A percentile compares a stretch with the other conserved stretches of the same genome.
Conservation (phyloP, 2,888 invertebrate species). For the Cephus sareptanus region DNA sequence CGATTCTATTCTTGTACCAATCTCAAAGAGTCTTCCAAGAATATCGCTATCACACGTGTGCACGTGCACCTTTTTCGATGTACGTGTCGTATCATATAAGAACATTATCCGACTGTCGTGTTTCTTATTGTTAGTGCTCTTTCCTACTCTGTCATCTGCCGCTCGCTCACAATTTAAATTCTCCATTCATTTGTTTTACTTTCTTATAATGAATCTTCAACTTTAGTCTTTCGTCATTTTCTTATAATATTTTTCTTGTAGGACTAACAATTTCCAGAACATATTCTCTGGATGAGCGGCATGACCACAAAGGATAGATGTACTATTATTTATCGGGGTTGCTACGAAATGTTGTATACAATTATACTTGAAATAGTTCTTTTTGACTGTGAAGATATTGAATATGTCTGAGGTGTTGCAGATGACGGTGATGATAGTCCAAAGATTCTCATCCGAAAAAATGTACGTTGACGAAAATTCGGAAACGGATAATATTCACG, state of each 20-base stretch:
- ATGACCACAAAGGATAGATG: background rate
- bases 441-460: background rate
- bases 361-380: background rate
- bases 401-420: background rate
- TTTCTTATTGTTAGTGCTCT: background rate
- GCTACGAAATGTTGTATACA: background rate
- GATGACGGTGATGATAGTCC: background rate
- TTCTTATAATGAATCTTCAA: background rate
- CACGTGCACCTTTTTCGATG: background rate
- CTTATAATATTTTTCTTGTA: background rate
- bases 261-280: background rate
- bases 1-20: conserved; percentile 60
- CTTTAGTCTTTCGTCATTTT: background rate
- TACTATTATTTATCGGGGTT: background rate
- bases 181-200: background rate
- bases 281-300: background rate
- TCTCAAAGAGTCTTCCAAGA: conserved; percentile 42
- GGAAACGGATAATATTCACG: background rate
- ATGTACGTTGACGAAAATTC: background rate
- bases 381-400: background rate
- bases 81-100: background rate
- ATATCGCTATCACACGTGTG: conserved; percentile 20
- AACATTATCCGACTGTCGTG: background rate
- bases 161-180: background rate
- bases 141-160: background rate